Percentiles rank a stretch among this genome's conserved stretches.
phyloP scores from a whole-genome alignment of 2,113 vertebrate species.

The Percina caprodes region DNA sequence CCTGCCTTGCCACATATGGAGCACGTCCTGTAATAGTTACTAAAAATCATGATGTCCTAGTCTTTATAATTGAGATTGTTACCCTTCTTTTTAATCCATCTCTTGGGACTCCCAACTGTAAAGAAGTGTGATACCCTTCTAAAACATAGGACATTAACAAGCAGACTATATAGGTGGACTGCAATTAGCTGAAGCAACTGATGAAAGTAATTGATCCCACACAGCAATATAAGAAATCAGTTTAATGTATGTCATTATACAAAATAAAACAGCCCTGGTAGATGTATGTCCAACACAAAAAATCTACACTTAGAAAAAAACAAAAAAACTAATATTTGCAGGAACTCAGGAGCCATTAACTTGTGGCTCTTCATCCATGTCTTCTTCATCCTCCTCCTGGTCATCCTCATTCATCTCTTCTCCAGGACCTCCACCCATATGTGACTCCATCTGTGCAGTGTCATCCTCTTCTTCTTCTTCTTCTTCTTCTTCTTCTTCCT shows the following conservation, averaged over 20 bases:
- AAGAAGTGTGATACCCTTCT: no score
- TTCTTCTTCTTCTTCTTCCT: conserved; percentile 57
- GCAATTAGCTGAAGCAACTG: background rate
- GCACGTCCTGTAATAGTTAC: no score
- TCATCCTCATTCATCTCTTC: conserved; percentile 56
- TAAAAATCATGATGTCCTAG: background rate
- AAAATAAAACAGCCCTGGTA: conserved; percentile 24
- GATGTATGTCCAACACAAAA: conserved; percentile 9
- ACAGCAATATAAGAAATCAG: conserved; percentile 31
- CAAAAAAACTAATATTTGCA: background rate
- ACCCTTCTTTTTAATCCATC: background rate
- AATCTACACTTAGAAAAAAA: background rate
- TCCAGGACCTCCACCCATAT: conserved; percentile 43
- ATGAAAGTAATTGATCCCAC: background rate
- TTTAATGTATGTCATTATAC: conserved; percentile 58
- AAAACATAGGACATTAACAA: background rate
- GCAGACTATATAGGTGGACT: background rate
- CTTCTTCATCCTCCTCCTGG: conserved; percentile 48
- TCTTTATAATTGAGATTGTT: background rate
- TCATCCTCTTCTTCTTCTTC: conserved; percentile 69
- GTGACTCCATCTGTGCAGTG: conserved; percentile 16
- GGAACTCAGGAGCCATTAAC: conserved; percentile 86
- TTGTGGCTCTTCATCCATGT: conserved; percentile 89
- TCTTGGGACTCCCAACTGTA: background rate
- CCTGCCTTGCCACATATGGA: no score